Base-by-base conservation (phyloP, 1,140 invertebrate species). In the Lepidurus couesii region DNA sequence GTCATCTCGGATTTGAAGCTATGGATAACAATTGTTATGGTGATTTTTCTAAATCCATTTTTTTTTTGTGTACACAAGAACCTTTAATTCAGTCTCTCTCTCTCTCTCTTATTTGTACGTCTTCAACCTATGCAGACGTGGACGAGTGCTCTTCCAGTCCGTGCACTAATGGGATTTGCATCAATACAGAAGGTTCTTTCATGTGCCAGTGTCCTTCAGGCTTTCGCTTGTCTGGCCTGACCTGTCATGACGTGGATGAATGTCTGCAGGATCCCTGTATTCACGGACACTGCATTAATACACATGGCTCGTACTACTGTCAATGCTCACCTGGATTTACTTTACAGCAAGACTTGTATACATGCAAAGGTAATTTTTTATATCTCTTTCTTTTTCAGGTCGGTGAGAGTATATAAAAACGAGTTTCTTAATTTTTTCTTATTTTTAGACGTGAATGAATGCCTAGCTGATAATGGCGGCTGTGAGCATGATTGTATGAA, bases 171-270 rank as follows among this genome's bases (percentile, higher is more conserved):
- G 84, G 92, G 81, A 85, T 89, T 13, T 96, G 95, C 83, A 85
- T 91, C 24, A 97, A 97, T 84, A 92, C 91, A 1, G 85, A 90
- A 4, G 95, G 95, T 2, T 92, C 92, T 16, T 96, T 90, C 84
- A 89, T 90, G 75, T 97, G 95, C 83, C 88, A 89, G 24, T 97
- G 95, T 83, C 90, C 90, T 80, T 87, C 89, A 79, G 92, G 92
- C 16, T 93, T 90, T 81, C 88, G 88, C 81, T 86, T 86, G 26
- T 86, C 86, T 79, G 84, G 86, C 43, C 87, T 86, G 24, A 16
- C 73, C 45, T 79, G 75, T 78, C 76, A 75, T 86, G 92, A 82
- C 80, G 78, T 81, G 16, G 77, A 82, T 78, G 81, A 82, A 77
- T 82, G 81, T 75, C 26, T 43, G 5, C 79, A 78, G 26, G 79